Evolutionary conservation across 2,113 vertebrate species (phyloP).

Genomic region (Philantomba maxwellii): DNA sequence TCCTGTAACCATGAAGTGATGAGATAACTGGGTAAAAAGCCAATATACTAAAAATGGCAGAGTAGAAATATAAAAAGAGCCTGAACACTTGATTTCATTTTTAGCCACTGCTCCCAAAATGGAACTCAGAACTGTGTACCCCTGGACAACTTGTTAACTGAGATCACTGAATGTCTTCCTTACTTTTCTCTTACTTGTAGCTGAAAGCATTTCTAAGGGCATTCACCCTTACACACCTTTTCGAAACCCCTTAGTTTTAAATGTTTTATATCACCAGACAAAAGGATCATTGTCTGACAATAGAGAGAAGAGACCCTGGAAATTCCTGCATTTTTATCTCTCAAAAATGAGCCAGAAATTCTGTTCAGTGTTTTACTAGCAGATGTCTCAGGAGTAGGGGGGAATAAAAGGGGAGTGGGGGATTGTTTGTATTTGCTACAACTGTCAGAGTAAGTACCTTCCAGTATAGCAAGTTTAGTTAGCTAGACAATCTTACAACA

Average conservation of each 20-base stretch:
- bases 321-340: neutral
- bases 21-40: neutral
- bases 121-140: neutral
- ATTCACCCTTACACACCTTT: neutral
- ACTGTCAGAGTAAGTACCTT: neutral
- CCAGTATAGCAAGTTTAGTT: slow-evolving; percentile 12
- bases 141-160: neutral
- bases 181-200: neutral
- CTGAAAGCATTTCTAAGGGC: neutral
- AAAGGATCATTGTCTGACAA: neutral
- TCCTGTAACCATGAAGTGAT: neutral
- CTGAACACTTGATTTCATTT: neutral
- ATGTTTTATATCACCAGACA: neutral
- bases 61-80: neutral
- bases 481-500: neutral
- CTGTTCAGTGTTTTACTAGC: neutral
- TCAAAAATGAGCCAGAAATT: neutral
- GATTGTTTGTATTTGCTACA: slow-evolving; percentile 27
- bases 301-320: neutral
- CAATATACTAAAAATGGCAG: neutral
- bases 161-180: neutral
- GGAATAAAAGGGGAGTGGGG: neutral
- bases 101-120: neutral
- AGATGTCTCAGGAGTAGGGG: neutral
- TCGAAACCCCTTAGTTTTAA: neutral